Evolutionary conservation across 2,888 invertebrate species (phyloP).

Genomic region (Tortricodes alternella): DNA sequence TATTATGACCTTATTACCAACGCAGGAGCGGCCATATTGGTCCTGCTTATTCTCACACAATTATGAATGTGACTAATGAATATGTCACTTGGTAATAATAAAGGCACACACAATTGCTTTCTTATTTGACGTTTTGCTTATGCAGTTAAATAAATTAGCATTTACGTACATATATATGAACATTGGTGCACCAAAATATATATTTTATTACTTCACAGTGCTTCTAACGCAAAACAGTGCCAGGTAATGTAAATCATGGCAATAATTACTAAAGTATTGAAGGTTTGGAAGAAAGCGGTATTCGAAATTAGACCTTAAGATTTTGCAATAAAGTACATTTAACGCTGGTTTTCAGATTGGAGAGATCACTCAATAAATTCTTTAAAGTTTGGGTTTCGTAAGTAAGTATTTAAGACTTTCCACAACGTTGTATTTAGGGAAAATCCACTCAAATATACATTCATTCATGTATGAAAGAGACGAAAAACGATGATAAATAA

Average conservation of each 20-base stretch:
- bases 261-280: constrained; percentile 64
- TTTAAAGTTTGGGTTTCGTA: not conserved
- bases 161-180: constrained; percentile 51
- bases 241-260: constrained; percentile 53
- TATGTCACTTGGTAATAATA: no score
- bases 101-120: no score
- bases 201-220: constrained; percentile 71
- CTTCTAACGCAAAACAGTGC: constrained; percentile 56
- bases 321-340: constrained; percentile 60
- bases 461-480: no score
- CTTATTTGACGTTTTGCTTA: constrained; percentile 1
- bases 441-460: no score
- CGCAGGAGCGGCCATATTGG: no score
- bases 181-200: constrained; percentile 66
- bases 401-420: no score
- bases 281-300: constrained; percentile 35
- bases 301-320: constrained; percentile 53
- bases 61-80: no score
- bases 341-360: constrained; percentile 16
- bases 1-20: no score
- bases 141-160: constrained; percentile 27
- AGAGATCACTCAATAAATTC: constrained; percentile 10
- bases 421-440: no score
- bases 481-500: no score
- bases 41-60: no score